Base-by-base conservation (phyloP, 2,797 vertebrate genomes). In the Pangasius sanitwongsei region DNA sequence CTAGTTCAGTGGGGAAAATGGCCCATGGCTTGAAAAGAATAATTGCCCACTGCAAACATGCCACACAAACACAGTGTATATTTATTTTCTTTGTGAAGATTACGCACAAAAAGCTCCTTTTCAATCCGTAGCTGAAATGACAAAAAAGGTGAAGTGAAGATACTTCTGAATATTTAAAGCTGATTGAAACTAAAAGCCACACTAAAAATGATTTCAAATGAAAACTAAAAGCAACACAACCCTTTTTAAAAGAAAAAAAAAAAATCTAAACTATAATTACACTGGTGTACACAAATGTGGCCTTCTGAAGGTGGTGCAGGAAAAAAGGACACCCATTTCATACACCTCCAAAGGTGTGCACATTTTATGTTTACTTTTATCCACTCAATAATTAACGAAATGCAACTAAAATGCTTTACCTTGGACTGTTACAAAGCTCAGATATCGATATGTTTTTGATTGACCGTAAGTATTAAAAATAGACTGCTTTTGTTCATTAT, bases 21-120 rank as follows among this genome's bases (percentile, higher is more conserved):
- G 44, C 63, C 83, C n/a, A 85, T 69, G 65, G 83, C 82, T 69
- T 69, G n/a, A 53, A 85, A 85, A 53, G 61, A 53, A 48, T 85
- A 85, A 85, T 85, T 85, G 83, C 44, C 83, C 83, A 7, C 69
- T 53, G n/a, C 41, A 34, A 63, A 28, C 2, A 2, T 63, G 20
- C 34, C 13, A 83, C 57, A 41, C 23, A 69, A 85, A 69, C 82
- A 69, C 63, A 23, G 44, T 53, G 83, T 65, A 16, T 69, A 23
- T 69, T 55, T 85, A 69, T 85, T 85, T 85, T 65, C 15, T 31
- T 65, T 65, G 31, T 1, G 25, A 83, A 8, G 41, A 65, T 65
- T 65, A 65, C 3, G 2, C 20, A 63, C 11, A 41, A 59, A 41
- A 28, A 83, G 1, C 16, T 69, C 9, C 2, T 50, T 84, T 84